Base-by-base conservation (phyloP, 2,797 vertebrate species). In the Simalia tracyae region DNA sequence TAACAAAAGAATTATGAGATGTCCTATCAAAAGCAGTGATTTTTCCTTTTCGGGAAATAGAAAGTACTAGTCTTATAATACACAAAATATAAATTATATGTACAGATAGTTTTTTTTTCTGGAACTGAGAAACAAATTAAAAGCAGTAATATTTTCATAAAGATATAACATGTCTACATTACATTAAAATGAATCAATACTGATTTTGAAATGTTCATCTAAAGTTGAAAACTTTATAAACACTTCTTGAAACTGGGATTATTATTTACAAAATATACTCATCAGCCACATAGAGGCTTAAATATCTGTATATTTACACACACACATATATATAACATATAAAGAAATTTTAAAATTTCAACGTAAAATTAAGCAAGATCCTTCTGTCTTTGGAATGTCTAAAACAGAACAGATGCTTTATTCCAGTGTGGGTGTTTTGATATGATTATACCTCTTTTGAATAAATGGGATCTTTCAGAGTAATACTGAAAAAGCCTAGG, bases 181-280 rank as follows among this genome's bases (percentile, higher is more conserved):
- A 96, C 96, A 94, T 86, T 94, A 97, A 94, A 96, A 93, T 60
- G 93, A 97, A 95, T 90, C 92, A 96, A 94, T 94, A 96, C 88
- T 93, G 95, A 95, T 91, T 92, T 81, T 92, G 93, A 96, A 96
- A 95, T 94, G 96, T 95, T 95, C 57, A 87, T 17, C n/a, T 95
- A 94, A 96, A 94, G 96, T 94, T 1, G 0, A 94, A 95, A 92
- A 95, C 91, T 88, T 87, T 94, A 92, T 59, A 72, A 95, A 91
- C 89, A 85, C 86, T 94, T 94, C 95, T 95, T 95, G 92, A 26
- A 94, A 94, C 4, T 59, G 87, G 91, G 90, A 93, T 95, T 92
- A 92, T 88, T 97, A 98, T 98, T 97, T 97, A 98, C 98, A 97
- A 97, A 97, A 97, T 97, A 97, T 94, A 97, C 96, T 94, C 76